A percentile compares a stretch with the other conserved stretches of the same genome.
These are phyloP conservation scores for Drosophila orena DNA, from an alignment of 1,140 invertebrate species.

Conservation along the genomic window DNA sequence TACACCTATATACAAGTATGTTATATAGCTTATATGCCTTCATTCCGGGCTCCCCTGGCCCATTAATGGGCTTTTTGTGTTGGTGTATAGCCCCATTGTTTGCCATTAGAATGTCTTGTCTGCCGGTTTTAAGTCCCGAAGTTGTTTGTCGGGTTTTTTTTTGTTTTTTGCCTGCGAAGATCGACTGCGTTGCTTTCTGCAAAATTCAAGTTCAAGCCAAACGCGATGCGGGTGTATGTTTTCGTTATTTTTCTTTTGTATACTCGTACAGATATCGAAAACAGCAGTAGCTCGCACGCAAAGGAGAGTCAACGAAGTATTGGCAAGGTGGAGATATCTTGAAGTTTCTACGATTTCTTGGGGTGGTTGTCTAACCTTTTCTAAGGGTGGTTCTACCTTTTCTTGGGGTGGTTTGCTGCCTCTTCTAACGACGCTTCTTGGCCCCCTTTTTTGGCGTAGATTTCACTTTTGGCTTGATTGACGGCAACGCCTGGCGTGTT, in stretches of 20 bases:
- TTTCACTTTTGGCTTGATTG: conserved; percentile 59
- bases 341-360: conserved; percentile 38
- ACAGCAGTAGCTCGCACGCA: neutral
- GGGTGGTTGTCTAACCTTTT: conserved; percentile 50
- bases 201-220: conserved; percentile 73
- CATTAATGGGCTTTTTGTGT: conserved; percentile 25
- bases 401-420: conserved; percentile 26
- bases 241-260: neutral
- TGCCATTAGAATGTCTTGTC: conserved; percentile 73
- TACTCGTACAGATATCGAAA: neutral
- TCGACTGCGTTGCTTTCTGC: conserved; percentile 31
- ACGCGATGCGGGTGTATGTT: conserved; percentile 42
- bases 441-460: conserved; percentile 40
- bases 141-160: conserved; percentile 77
- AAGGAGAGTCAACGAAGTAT: conserved; percentile 11
- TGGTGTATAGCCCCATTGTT: conserved; percentile 55
- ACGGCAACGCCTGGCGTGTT: conserved; percentile 63
- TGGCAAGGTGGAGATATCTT: conserved; percentile 56
- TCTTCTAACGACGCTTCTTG: conserved; percentile 38
- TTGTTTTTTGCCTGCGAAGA: conserved; percentile 48
- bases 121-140: conserved; percentile 60
- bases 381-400: conserved; percentile 59
- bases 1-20: conserved; percentile 33
- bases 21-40: conserved; percentile 14
- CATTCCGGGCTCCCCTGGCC: conserved; percentile 4